Evolutionary conservation across 2,797 vertebrate species (phyloP), one percentile per base, ranked within the genome.

Genomic region (Clangula hyemalis): DNA sequence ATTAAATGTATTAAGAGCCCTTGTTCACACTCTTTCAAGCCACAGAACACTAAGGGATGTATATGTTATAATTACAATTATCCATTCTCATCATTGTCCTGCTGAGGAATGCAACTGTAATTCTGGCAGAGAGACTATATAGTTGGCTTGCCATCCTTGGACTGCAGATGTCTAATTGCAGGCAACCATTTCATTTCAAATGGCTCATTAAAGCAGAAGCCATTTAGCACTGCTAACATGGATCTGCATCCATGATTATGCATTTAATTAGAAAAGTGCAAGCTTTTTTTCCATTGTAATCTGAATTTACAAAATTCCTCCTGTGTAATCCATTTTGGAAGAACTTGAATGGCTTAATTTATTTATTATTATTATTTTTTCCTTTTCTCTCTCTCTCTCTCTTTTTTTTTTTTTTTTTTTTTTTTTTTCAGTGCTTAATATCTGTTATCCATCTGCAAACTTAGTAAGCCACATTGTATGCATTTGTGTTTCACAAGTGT

Each of bases 151-250:
- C 85, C 96, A 97, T 98, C 97, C 95, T 97, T 97, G 97, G 90
- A 96, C 93, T 97, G 96, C 98, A 98, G 98, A 98, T 98, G 98
- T 98, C 97, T 98, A 98, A 98, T 98, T 98, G 97, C 97, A 98
- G 97, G 97, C 97, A 98, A 98, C 97, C 94, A 96, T 98, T 98
- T 98, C 94, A 97, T 98, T 98, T 98, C 96, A 97, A 98, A 98
- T 98, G 97, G 96, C 91, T 98, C 96, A 98, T 98, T 98, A 98
- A 97, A 98, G 95, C 86, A 97, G 92, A 97, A 98, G 85, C 96
- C 89, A 96, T 97, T 98, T 97, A 98, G 95, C 92, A 97, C 95
- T 95, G 81, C 91, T 97, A 97, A 96, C 97, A 96, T 94, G 96
- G 90, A 97, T 97, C 91, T 96, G 94, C 97, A 97, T 97, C 97